Evolutionary conservation across 2,888 invertebrate genomes (phyloP).

Genomic region (Mesorhabditis belari): DNA sequence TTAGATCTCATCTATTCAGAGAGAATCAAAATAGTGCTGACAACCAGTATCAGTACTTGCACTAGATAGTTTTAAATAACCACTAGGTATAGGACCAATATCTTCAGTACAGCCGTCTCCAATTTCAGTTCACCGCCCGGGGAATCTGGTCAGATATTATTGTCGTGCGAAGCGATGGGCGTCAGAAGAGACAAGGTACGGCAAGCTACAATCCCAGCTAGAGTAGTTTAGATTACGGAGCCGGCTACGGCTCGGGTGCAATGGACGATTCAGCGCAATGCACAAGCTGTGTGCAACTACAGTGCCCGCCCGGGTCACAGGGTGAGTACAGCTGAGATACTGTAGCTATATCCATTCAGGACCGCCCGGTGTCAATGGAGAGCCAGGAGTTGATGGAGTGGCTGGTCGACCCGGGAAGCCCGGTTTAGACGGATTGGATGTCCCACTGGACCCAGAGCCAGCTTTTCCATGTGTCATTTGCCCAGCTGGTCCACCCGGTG

Average conservation of each 20-base stretch:
- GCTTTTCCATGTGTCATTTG: conserved; percentile 52
- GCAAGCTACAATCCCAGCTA: conserved; percentile 1
- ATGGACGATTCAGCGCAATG: conserved; percentile 40
- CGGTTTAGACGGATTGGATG: conserved; percentile 51
- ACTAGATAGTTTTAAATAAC: not conserved
- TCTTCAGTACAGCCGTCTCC: conserved; percentile 3
- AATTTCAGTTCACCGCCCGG: conserved; percentile 43
- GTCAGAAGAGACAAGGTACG: conserved; percentile 36
- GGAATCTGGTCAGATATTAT: conserved; percentile 49
- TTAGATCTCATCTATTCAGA: not conserved
- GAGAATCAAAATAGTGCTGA: too few relatives aligned
- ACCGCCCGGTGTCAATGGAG: conserved; percentile 50
- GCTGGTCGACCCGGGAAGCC: conserved; percentile 41
- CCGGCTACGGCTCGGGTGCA: conserved; percentile 11
- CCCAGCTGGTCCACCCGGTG: conserved; percentile 50
- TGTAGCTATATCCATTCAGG: too few relatives aligned
- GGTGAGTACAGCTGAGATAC: too few relatives aligned
- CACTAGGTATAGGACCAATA: not conserved
- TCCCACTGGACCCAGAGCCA: conserved; percentile 52
- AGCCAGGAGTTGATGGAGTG: conserved; percentile 35
- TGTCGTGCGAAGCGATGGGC: conserved; percentile 37
- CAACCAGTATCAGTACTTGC: too few relatives aligned
- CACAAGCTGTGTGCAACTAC: conserved; percentile 48
- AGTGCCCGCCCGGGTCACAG: conserved; percentile 51
- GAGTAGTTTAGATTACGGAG: conserved; percentile 16